Evolutionary conservation across 2,113 vertebrate genomes (phyloP).

Genomic region (Puntigrus tetrazona): DNA sequence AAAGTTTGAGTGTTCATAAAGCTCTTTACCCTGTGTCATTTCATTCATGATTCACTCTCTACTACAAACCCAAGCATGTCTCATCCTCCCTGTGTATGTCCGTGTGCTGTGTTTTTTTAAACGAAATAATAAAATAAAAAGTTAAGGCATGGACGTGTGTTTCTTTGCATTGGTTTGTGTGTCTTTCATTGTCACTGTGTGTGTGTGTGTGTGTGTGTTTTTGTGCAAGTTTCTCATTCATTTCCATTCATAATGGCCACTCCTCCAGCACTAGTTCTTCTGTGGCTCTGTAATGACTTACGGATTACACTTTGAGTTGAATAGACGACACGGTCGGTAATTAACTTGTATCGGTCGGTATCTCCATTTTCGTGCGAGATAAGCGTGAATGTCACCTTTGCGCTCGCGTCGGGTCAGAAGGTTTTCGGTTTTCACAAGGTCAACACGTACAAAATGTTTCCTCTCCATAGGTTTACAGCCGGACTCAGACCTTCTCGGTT

Average conservation of each 20-base stretch:
- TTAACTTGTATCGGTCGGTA: conserved; percentile 63
- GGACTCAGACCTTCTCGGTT: neutral
- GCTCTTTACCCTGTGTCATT: neutral
- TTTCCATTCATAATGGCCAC: conserved; percentile 30
- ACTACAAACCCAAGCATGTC: conserved; percentile 5
- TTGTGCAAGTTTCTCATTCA: conserved; percentile 40
- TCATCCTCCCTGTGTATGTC: conserved; percentile 23
- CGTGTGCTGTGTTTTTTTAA: too few relatives aligned
- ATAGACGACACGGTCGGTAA: conserved; percentile 65
- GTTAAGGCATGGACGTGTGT: conserved; percentile 18
- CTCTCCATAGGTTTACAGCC: neutral
- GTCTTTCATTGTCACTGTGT: conserved; percentile 47
- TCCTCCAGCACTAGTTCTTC: conserved; percentile 51
- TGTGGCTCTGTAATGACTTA: conserved; percentile 61
- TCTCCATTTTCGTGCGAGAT: conserved; percentile 35
- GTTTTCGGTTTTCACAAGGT: conserved; percentile 5
- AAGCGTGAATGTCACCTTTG: neutral
- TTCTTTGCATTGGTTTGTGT: conserved; percentile 17
- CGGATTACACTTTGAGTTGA: conserved; percentile 67
- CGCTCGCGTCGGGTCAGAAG: neutral
- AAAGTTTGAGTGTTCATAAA: conserved; percentile 13
- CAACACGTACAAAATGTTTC: neutral
- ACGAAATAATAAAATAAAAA: conserved; percentile 47
- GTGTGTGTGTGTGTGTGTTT: conserved; percentile 14
- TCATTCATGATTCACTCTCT: conserved; percentile 40